A percentile compares a stretch with the other conserved stretches of the same genome.
These are phyloP conservation scores for Campaea margaritaria DNA, from an alignment of 2,888 invertebrate genomes.

Conservation along the genomic window DNA sequence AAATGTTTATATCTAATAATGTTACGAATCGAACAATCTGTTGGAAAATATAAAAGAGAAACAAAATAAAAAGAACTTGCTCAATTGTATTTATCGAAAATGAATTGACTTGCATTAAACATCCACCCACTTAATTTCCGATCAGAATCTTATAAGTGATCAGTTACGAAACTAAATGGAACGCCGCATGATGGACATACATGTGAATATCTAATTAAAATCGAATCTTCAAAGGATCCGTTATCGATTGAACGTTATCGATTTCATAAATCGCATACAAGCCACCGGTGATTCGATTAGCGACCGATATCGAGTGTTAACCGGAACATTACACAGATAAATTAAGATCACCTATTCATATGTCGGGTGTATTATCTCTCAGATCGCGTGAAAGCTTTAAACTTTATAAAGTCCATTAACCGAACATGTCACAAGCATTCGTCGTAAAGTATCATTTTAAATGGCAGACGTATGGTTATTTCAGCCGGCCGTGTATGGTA, in stretches of 20 bases:
- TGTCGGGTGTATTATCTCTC: conserved; percentile 73
- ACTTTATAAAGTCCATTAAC: conserved; percentile 75
- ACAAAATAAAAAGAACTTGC: too few species aligned
- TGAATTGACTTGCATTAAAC: conserved; percentile 12
- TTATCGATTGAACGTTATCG: conserved; percentile 62
- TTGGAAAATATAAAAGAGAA: too few species aligned
- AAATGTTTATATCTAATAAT: not conserved
- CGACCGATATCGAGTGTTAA: conserved; percentile 69
- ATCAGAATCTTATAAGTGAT: conserved; percentile 50
- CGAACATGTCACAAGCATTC: conserved; percentile 69
- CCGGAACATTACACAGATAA: conserved; percentile 77
- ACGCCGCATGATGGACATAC: conserved; percentile 45
- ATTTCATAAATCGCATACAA: conserved; percentile 71
- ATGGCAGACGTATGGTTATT: conserved; percentile 48
- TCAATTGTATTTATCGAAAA: not conserved
- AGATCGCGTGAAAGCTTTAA: conserved; percentile 72
- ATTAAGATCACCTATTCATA: conserved; percentile 83
- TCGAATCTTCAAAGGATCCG: conserved; percentile 64
- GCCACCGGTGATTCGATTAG: conserved; percentile 71
- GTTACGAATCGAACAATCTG: too few species aligned
- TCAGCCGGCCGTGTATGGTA: conserved; percentile 50
- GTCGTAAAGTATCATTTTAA: conserved; percentile 67
- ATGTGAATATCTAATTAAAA: conserved; percentile 56
- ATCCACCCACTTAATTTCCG: conserved; percentile 40
- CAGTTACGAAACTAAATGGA: conserved; percentile 45